Percentiles rank a stretch among this genome's conserved stretches.
These are phyloP conservation scores for Zele albiditarsus DNA, from an alignment of 2,888 invertebrate species.

Conservation along the genomic window DNA sequence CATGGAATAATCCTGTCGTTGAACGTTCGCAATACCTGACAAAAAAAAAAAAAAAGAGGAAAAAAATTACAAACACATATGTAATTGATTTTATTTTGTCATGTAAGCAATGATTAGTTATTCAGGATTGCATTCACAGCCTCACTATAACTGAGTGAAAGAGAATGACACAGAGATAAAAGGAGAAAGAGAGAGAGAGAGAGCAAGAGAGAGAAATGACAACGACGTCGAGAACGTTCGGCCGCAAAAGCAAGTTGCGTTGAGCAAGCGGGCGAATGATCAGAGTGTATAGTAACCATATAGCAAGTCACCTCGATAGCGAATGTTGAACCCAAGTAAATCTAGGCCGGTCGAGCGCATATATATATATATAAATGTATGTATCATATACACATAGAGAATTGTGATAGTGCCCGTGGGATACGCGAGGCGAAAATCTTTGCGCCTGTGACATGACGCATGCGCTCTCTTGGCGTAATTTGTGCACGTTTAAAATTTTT, in stretches of 20 bases:
- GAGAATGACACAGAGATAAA: neutral
- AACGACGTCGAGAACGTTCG: conserved; percentile 5
- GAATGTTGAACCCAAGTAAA: conserved; percentile 72
- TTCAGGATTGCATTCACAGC: conserved; percentile 25
- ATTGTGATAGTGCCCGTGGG: conserved; percentile 39
- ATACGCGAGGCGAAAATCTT: conserved; percentile 35
- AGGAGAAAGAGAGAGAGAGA: neutral
- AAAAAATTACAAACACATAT: neutral
- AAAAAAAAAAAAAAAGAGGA: neutral
- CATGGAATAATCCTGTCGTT: neutral
- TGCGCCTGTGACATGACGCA: conserved; percentile 38
- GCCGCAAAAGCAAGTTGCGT: conserved; percentile 48
- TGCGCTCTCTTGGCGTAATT: conserved; percentile 21
- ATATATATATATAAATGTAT: conserved; percentile 56
- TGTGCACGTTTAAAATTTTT: conserved; percentile 1
- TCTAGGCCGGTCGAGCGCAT: conserved; percentile 76
- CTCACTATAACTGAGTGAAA: conserved; percentile 9
- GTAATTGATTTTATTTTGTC: conserved; percentile 7
- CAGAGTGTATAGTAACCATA: conserved; percentile 52
- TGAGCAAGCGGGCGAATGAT: conserved; percentile 59
- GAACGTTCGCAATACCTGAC: neutral
- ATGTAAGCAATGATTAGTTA: conserved; percentile 13
- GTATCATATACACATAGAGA: conserved; percentile 29
- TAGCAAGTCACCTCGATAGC: conserved; percentile 71
- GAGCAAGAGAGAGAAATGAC: neutral